Evolutionary conservation across 2,797 vertebrate genomes (phyloP).

Genomic region (Gobionotothen gibberifrons): DNA sequence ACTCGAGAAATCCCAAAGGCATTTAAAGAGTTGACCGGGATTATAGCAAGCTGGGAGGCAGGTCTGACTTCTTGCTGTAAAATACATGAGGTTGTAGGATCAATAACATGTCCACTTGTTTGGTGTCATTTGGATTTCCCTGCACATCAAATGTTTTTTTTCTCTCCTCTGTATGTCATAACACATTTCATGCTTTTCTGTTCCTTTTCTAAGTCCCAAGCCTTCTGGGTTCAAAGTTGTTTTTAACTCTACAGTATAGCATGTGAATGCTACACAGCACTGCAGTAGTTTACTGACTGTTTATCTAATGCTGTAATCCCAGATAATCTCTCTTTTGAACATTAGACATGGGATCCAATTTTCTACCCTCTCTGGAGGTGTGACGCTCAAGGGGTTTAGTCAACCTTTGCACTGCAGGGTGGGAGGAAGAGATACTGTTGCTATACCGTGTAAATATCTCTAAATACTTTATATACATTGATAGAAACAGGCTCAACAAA

Average conservation of each 20-base stretch:
- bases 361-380: slow-evolving; percentile 29
- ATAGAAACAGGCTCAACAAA: background rate
- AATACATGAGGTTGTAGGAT: slow-evolving; percentile 18
- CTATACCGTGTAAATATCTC: background rate
- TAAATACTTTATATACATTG: background rate
- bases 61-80: slow-evolving; percentile 1
- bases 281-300: slow-evolving; percentile 24
- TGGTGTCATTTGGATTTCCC: slow-evolving; percentile 43
- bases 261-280: background rate
- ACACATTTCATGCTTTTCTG: slow-evolving; percentile 16
- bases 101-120: slow-evolving; percentile 10
- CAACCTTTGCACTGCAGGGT: slow-evolving; percentile 2
- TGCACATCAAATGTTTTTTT: slow-evolving; percentile 19
- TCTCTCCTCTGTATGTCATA: slow-evolving; percentile 20
- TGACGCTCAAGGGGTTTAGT: slow-evolving; percentile 22
- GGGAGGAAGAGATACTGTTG: background rate
- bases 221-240: background rate
- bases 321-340: slow-evolving; percentile 52
- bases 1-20: background rate
- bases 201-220: background rate
- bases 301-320: slow-evolving; percentile 40
- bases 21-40: background rate
- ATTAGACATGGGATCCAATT: slow-evolving; percentile 45
- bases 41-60: background rate
- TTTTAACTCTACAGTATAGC: background rate